A percentile compares a stretch with the other conserved stretches of the same genome.
phyloP scores from a whole-genome alignment of 2,888 invertebrate species.

The Xestia ashworthii region DNA sequence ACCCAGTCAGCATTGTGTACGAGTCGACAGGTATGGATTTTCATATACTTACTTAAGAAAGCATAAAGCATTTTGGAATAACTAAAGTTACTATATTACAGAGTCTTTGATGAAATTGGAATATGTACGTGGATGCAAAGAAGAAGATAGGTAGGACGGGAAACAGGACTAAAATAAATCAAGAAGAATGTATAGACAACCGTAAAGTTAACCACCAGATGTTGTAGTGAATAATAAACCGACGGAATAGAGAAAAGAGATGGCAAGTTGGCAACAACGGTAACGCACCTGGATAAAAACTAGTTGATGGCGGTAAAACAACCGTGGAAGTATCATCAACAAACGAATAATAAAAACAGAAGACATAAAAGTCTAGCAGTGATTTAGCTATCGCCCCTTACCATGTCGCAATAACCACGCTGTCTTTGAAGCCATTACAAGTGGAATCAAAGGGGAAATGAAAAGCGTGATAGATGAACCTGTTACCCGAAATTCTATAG shows the following conservation, averaged over 20 bases:
- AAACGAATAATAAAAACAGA: background rate
- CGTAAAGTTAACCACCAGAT: background rate
- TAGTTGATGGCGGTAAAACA: background rate
- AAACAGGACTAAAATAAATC: background rate
- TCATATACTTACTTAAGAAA: conserved; percentile 64
- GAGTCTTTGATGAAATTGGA: conserved; percentile 19
- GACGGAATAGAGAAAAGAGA: background rate
- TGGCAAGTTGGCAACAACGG: background rate
- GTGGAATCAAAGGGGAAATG: conserved; percentile 53
- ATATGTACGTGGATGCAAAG: conserved; percentile 26
- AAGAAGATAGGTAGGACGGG: background rate
- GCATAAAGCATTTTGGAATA: conserved; percentile 58
- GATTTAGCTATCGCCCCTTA: background rate
- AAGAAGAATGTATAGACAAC: background rate
- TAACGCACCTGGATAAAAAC: background rate
- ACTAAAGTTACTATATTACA: conserved; percentile 48
- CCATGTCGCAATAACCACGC: background rate
- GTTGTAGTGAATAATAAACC: background rate
- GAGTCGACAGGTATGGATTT: conserved; percentile 68
- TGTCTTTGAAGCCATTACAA: conserved; percentile 51
- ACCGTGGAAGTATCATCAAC: background rate
- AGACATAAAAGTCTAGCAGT: background rate
- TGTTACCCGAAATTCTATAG: conserved; percentile 60
- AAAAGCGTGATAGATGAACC: conserved; percentile 53
- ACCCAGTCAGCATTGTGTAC: conserved; percentile 71